Base-by-base conservation (phyloP, 2,797 vertebrate genomes). In the Numenius phaeopus region DNA sequence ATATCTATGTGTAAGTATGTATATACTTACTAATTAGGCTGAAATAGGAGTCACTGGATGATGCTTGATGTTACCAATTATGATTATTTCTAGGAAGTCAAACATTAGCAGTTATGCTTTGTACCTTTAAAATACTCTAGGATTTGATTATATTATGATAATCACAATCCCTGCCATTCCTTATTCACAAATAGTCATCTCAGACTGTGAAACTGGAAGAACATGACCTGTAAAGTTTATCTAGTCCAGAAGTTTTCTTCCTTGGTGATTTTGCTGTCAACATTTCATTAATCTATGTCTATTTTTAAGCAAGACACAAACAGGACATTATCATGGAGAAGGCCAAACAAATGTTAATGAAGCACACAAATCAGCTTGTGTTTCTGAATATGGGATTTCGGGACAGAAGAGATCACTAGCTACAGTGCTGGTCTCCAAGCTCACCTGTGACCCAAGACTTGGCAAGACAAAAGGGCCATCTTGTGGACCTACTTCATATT, bases 261-360 rank as follows among this genome's bases (percentile, higher is more conserved):
- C 90, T 92, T 87, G 73, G 89, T 87, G 83, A 94, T 95, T 96
- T 90, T 91, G 62, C 58, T 84, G 72, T 91, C 94, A 95, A 93
- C 84, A 65, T 75, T 73, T 69, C 82, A 97, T 96, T 97, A 96
- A 97, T 97, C 94, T 94, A 8, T 64, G 75, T 84, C 91, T 96
- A 58, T 52, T 97, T 96, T 67, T 65, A 71, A 91, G 87, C 50
- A 86, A 89, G 84, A 88, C 22, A 39, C 70, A 91, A 94, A 57
- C 70, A 92, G 83, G 18, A 10, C 37, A 21, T 95, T 95, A 90
- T 84, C 54, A 55, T 8, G 34, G 66, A 67, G 54, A 85, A 84
- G 72, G 78, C 66, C 50, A 58, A 88, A 70, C 40, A 93, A 80
- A 80, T 14, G 32, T 72, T 95, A 96, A 96, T 55, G 80, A 96